These are phyloP conservation scores for Rhingia rostrata DNA, from an alignment of 2,888 invertebrate species.

Conservation along the genomic window DNA sequence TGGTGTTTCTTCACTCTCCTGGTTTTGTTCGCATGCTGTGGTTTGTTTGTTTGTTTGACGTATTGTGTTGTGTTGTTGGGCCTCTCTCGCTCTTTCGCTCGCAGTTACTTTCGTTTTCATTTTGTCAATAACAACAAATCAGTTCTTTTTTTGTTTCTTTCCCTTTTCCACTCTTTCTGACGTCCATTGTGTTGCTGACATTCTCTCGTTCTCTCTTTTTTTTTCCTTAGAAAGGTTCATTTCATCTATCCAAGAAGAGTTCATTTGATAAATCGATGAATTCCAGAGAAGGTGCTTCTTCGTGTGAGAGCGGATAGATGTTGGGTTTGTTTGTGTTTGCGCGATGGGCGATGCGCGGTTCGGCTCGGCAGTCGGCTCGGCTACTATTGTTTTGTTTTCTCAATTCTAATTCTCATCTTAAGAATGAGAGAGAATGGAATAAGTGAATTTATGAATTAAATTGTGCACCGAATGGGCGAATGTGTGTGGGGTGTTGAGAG, in stretches of 20 bases:
- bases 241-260: constrained; percentile 39
- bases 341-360: too few relatives aligned
- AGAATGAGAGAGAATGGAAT: constrained; percentile 49
- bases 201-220: constrained; percentile 18
- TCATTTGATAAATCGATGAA: constrained; percentile 71
- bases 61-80: background rate
- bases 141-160: constrained; percentile 12
- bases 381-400: background rate
- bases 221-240: background rate
- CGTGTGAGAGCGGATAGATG: constrained; percentile 23
- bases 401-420: background rate
- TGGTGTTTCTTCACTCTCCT: constrained; percentile 14
- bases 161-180: constrained; percentile 3
- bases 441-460: constrained; percentile 69
- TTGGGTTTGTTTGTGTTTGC: constrained; percentile 55
- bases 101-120: constrained; percentile 65
- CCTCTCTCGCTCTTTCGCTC: constrained; percentile 57
- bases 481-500: background rate
- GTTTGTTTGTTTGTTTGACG: constrained; percentile 40
- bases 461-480: constrained; percentile 5
- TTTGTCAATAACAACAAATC: constrained; percentile 71
- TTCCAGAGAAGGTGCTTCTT: constrained; percentile 1
- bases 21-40: constrained; percentile 9
- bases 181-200: constrained; percentile 3
- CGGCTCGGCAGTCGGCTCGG: too few relatives aligned